Evolutionary conservation across 2,113 vertebrate species (phyloP).

Genomic region (Campylorhamphus procurvoides): DNA sequence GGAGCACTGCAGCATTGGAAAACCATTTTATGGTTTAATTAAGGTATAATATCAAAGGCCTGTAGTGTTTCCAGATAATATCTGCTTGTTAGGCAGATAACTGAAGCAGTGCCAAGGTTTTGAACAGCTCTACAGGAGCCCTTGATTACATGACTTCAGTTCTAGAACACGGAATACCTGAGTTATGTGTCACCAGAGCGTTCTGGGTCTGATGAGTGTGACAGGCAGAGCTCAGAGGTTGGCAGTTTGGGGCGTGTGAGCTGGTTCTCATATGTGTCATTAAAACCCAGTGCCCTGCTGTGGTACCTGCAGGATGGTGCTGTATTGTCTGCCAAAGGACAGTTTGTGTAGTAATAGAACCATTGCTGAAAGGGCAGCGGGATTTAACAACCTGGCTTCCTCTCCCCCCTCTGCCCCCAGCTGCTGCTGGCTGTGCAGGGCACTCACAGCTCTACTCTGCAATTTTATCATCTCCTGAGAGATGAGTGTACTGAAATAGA

Average conservation of each 20-base stretch:
- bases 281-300: not conserved
- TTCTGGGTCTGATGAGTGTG: not conserved
- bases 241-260: not conserved
- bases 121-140: slow-evolving; percentile 13
- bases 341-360: not conserved
- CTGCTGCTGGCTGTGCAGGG: slow-evolving; percentile 43
- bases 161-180: slow-evolving; percentile 33
- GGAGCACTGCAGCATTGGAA: not conserved
- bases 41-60: slow-evolving; percentile 21
- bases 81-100: slow-evolving; percentile 42
- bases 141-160: slow-evolving; percentile 31
- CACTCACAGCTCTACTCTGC: not conserved
- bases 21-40: slow-evolving; percentile 17
- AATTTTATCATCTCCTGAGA: slow-evolving; percentile 46
- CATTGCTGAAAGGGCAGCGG: slow-evolving; percentile 12
- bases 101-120: slow-evolving; percentile 43
- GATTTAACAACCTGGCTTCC: slow-evolving; percentile 12
- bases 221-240: not conserved
- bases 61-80: slow-evolving; percentile 37
- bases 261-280: not conserved
- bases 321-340: not conserved
- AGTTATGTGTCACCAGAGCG: not conserved
- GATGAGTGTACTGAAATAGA: slow-evolving; percentile 39
- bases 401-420: not conserved
- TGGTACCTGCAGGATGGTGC: not conserved